Evolutionary conservation across 1,140 invertebrate species (phyloP), one percentile per base, ranked within the genome.

Genomic region (Druon quercuslanigerum): DNA sequence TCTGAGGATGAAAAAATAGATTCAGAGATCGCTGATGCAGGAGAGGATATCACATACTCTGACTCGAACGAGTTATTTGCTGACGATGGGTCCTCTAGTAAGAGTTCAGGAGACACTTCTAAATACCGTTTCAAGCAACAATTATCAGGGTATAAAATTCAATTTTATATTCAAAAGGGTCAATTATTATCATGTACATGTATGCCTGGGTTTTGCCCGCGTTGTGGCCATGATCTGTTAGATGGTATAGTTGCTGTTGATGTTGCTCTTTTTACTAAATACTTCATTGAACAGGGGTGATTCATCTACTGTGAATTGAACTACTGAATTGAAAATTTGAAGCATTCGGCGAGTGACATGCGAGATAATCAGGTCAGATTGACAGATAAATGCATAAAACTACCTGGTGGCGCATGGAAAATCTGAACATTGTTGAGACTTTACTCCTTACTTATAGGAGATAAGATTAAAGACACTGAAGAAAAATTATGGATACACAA

Each of bases 161-260:
- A n/a, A n/a, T n/a, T n/a, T n/a, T n/a, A n/a, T n/a, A n/a, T n/a
- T n/a, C n/a, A n/a, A n/a, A n/a, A n/a, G n/a, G n/a, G n/a, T n/a
- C n/a, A n/a, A n/a, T n/a, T n/a, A n/a, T n/a, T n/a, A n/a, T n/a
- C n/a, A n/a, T n/a, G n/a, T n/a, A n/a, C n/a, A n/a, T n/a, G n/a
- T n/a, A n/a, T n/a, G n/a, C n/a, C n/a, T n/a, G n/a, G n/a, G n/a
- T n/a, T n/a, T n/a, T n/a, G n/a, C n/a, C n/a, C n/a, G n/a, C n/a
- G n/a, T n/a, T n/a, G n/a, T n/a, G n/a, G 72, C 50, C 80, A 79
- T 51, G 76, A 79, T 76, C 16, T 82, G 9, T 74, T 76, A 19
- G 74, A 79, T 73, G 81, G 81, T 40, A 50, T 79, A 17, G n/a
- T 75, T n/a, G 17, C 70, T 33, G 74, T 75, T 17, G 78, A 80